A percentile compares a stretch with the other conserved stretches of the same genome.
Evolutionary conservation across 2,797 vertebrate genomes (phyloP).

Genomic region (Crax fasciolata): DNA sequence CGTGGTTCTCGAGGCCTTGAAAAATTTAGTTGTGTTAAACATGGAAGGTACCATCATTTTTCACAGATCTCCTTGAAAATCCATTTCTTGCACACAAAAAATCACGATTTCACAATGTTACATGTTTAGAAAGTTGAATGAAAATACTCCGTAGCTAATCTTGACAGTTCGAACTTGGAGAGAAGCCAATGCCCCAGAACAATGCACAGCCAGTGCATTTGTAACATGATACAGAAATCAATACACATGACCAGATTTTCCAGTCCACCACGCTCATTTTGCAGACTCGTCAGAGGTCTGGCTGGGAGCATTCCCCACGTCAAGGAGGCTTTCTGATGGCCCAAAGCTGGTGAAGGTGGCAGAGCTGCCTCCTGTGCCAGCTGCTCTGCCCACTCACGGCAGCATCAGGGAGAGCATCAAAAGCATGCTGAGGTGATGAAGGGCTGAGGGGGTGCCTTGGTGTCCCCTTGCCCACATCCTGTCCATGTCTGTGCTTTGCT

Average conservation of each 20-base stretch:
- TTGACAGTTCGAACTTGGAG: conserved; percentile 33
- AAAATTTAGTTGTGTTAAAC: background rate
- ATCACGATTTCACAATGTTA: conserved; percentile 16
- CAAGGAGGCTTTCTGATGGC: background rate
- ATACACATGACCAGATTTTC: conserved; percentile 58
- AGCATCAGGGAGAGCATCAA: background rate
- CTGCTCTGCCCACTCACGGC: background rate
- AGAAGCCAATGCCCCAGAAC: background rate
- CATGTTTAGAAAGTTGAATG: conserved; percentile 37
- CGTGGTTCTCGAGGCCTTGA: background rate
- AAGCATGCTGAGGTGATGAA: rapidly evolving
- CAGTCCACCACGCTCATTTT: conserved; percentile 17
- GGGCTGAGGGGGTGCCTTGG: background rate
- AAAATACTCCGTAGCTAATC: conserved; percentile 39
- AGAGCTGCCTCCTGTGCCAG: background rate
- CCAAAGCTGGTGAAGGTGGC: conserved; percentile 3
- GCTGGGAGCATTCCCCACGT: conserved; percentile 8
- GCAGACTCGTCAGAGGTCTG: conserved; percentile 6
- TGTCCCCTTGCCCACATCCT: background rate
- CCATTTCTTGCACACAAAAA: conserved; percentile 1
- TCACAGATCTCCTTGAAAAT: conserved; percentile 54
- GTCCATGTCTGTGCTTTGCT: background rate
- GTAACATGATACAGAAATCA: conserved; percentile 53
- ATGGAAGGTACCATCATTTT: background rate
- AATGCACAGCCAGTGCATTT: background rate